Base-by-base conservation (phyloP, 2,888 invertebrate genomes). In the Eupithecia subfuscata region DNA sequence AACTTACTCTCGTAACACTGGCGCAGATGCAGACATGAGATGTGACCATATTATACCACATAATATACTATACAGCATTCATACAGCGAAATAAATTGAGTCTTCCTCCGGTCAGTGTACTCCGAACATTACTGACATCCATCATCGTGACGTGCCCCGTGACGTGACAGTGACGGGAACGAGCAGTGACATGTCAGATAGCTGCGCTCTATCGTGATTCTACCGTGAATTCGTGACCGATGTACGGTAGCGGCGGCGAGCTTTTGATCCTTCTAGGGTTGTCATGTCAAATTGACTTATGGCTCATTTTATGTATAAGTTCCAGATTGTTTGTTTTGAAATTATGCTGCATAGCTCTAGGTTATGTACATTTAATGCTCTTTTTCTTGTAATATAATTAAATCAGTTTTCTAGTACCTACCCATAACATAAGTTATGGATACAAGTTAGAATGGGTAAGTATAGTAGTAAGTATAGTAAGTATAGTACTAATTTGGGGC, bases 261-360 rank as follows among this genome's bases (percentile, higher is more conserved):
- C 80, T 78, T 67, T 80, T 78, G 77, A 80, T 78, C 73, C 43
- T n/a, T 3, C 6, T 69, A 79, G 76, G 79, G 78, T 22, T 78
- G 76, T 68, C 68, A 43, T 22, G 30, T 30, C 30, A 30, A 37
- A 34, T 34, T 56, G 22, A 60, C 12, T 60, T 22, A 60, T 22
- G 12, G 22, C 22, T 56, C 56, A 22, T 60, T 25, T 60, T 60
- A 25, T 56, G 56, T 22, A 22, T 22, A 8, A 12, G 12, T 22
- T 56, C n/a, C 2, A 52, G n/a, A n/a, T n/a, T n/a, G n/a, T 22
- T 56, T 9, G 52, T 3, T n/a, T 22, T 9, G 48, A 48, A 56
- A 22, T 11, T 22, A 56, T 9, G 22, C 52, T 56, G 2, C n/a
- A 9, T 8, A 52, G 2, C 52, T 18, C n/a, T 52, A 9, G 8